phyloP scores from a whole-genome alignment of 2,797 vertebrate genomes.

The Luscinia luscinia region DNA sequence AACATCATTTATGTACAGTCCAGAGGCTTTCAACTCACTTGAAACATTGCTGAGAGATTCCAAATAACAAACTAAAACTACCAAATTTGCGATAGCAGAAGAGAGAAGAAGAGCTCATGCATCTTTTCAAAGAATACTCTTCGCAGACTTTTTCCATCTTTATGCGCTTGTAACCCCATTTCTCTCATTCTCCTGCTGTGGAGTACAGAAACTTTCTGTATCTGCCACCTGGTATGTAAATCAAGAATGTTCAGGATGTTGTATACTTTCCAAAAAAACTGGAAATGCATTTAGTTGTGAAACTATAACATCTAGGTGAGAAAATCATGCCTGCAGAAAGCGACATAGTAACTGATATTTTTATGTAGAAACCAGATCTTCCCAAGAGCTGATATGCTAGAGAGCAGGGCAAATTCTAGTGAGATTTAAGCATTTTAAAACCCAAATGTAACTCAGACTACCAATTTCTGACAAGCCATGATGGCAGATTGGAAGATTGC shows the following conservation, averaged over 20 bases:
- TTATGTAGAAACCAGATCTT: slow-evolving; percentile 27
- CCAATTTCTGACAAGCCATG: background rate
- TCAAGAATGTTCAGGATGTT: background rate
- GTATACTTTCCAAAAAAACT: slow-evolving; percentile 20
- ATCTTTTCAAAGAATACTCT: background rate
- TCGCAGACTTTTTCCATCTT: background rate
- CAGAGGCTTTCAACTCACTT: slow-evolving; percentile 8
- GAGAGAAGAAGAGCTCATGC: background rate
- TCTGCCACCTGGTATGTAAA: slow-evolving; percentile 26
- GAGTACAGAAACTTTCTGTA: background rate
- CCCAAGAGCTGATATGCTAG: background rate
- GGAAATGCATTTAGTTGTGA: slow-evolving; percentile 39
- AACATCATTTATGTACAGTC: background rate
- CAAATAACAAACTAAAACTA: slow-evolving; percentile 37
- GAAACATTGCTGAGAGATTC: slow-evolving; percentile 1
- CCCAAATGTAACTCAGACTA: background rate
- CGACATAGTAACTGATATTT: background rate
- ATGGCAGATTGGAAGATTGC: background rate
- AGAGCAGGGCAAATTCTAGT: background rate
- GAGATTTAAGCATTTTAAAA: background rate
- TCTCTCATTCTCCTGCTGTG: background rate
- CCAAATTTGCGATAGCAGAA: background rate
- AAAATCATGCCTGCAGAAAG: slow-evolving; percentile 33
- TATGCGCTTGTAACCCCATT: background rate
- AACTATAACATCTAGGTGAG: slow-evolving; percentile 18